Conservation (phyloP, 2,888 invertebrate species). For the Volucella bombylans region DNA sequence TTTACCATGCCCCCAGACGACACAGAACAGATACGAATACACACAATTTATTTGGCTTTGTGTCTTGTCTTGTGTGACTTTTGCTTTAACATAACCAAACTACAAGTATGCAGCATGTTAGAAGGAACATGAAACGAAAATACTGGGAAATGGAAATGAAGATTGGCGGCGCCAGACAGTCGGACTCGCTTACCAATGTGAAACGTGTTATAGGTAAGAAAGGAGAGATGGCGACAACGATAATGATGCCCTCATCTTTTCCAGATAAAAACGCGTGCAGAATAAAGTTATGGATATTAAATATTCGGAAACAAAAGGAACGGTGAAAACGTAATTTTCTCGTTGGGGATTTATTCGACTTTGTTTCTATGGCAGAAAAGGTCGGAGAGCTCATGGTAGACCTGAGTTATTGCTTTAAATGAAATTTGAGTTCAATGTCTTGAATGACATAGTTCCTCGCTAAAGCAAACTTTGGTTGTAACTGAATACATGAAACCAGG, state of each 20-base stretch:
- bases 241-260: slow-evolving; percentile 69
- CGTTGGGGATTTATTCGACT: slow-evolving; percentile 12
- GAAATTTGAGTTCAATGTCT: too few species aligned
- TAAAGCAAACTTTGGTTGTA: too few species aligned
- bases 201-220: slow-evolving; percentile 73
- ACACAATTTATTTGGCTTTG: slow-evolving; percentile 2
- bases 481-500: too few species aligned
- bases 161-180: slow-evolving; percentile 68
- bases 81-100: slow-evolving; percentile 47
- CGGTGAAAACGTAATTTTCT: slow-evolving; percentile 38
- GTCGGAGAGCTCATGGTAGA: too few species aligned
- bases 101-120: slow-evolving; percentile 59
- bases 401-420: too few species aligned
- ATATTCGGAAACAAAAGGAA: slow-evolving; percentile 53
- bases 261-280: slow-evolving; percentile 66
- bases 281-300: slow-evolving; percentile 69
- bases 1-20: slow-evolving; percentile 3
- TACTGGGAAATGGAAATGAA: slow-evolving; percentile 61
- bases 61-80: slow-evolving; percentile 48
- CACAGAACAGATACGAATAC: slow-evolving; percentile 6
- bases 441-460: too few species aligned
- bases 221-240: slow-evolving; percentile 63
- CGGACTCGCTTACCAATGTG: slow-evolving; percentile 68
- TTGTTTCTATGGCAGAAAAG: not conserved
- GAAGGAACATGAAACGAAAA: slow-evolving; percentile 34